Base-by-base conservation (phyloP, 2,797 vertebrate genomes). In the Thaleichthys pacificus region DNA sequence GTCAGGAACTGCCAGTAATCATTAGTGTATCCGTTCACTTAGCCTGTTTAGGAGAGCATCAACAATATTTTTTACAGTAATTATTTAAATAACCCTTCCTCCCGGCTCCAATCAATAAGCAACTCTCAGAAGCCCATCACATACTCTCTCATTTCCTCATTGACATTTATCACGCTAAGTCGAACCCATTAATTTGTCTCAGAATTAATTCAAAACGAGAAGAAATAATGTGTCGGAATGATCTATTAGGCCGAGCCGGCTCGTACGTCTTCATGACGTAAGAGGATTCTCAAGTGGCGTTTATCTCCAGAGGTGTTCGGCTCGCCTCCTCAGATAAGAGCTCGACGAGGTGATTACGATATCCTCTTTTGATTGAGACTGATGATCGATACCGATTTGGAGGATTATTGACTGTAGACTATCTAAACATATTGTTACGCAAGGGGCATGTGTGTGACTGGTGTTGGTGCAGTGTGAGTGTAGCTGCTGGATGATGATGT, bases 131-230 rank as follows among this genome's bases (percentile, higher is more conserved):
- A 61, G 8, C 58, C 24, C 22, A 12, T 22, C 58, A 24, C 58
- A 61, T 21, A 61, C 8, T 26, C 21, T 26, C 9, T 61, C 24
- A 22, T 56, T 61, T 26, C 58, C 58, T 22, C 58, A 61, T 26
- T 61, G 58, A 22, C 58, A 61, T 61, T 61, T 24, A 61, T 26
- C 58, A 61, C 51, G 19, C 58, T 56, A 61, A 61, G 58, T 61
- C 58, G 21, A 61, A 61, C 58, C 58, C 21, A 24, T 61, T 61
- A 61, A 61, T 61, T 61, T 61, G 58, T 61, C 58, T 61, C 58
- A 24, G 4, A 2, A 61, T 61, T 61, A 26, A 61, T 61, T 61
- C 58, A 61, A 9, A 61, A 61, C 4, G 22, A 28, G 58, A 24
- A 14, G 22, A 61, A 61, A 61, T 61, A 61, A 61, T 61, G 58